A percentile compares a stretch with the other conserved stretches of the same genome.
These are phyloP conservation scores for Onchidella celtica DNA, from an alignment of 2,888 invertebrate species.

Conservation along the genomic window DNA sequence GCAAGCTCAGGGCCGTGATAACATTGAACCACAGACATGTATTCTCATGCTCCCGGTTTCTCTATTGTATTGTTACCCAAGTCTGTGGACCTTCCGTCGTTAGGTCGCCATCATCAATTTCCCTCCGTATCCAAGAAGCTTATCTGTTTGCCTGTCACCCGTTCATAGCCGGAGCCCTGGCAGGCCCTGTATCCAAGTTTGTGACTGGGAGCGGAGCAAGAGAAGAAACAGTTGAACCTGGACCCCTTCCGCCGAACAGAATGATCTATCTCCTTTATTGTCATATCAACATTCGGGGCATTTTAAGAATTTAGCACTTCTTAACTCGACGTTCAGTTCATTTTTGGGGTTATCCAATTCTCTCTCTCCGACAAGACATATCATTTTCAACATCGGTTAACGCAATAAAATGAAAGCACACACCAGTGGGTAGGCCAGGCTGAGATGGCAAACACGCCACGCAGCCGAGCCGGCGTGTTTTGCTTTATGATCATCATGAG, in stretches of 20 bases:
- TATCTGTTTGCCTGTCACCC: conserved; percentile 29
- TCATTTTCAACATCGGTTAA: too few relatives aligned
- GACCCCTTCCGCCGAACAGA: too few relatives aligned
- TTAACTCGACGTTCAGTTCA: too few relatives aligned
- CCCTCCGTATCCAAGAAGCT: conserved; percentile 37
- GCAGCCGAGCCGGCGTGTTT: background rate
- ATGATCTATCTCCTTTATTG: too few relatives aligned
- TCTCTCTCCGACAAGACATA: too few relatives aligned
- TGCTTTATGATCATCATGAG: background rate
- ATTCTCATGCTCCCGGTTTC: background rate
- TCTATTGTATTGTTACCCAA: conserved; percentile 26
- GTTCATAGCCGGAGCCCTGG: background rate
- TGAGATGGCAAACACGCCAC: too few relatives aligned
- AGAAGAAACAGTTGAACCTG: background rate
- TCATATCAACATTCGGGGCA: too few relatives aligned
- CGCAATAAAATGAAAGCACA: too few relatives aligned
- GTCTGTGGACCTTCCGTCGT: background rate
- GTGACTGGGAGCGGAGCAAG: background rate
- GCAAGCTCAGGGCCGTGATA: conserved; percentile 6
- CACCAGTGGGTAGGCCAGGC: too few relatives aligned
- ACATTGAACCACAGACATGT: conserved; percentile 24
- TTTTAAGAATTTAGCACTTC: too few relatives aligned
- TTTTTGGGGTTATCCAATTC: too few relatives aligned
- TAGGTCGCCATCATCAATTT: conserved; percentile 35
- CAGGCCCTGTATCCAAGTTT: background rate